Evolutionary conservation across 2,797 vertebrate genomes (phyloP).

Genomic region (Geotrypetes seraphini): DNA sequence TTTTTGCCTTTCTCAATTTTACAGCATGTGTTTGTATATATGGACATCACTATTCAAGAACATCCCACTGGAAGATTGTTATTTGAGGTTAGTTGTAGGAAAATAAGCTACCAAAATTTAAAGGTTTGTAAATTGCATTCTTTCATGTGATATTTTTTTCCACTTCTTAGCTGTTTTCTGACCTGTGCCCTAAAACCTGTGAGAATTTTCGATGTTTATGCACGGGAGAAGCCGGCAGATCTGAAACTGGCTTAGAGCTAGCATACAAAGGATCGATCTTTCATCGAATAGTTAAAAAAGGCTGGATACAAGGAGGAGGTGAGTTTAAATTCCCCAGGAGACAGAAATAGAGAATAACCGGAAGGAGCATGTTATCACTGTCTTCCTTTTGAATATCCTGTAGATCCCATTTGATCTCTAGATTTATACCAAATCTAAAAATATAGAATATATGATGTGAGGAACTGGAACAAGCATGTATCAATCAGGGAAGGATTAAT

Average conservation of each 20-base stretch:
- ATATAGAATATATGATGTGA: too few relatives aligned
- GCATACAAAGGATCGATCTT: slow-evolving; percentile 72
- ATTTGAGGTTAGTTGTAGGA: slow-evolving; percentile 65
- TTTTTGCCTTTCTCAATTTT: slow-evolving; percentile 10
- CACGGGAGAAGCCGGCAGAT: slow-evolving; percentile 52
- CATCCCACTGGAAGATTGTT: slow-evolving; percentile 59
- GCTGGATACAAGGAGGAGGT: slow-evolving; percentile 90
- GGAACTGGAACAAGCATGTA: too few relatives aligned
- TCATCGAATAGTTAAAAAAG: slow-evolving; percentile 71
- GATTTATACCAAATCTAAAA: too few relatives aligned
- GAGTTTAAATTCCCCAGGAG: slow-evolving; percentile 5
- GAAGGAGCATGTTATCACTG: too few relatives aligned
- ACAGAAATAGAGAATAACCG: too few relatives aligned
- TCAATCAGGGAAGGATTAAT: too few relatives aligned
- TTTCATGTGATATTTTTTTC: neutral
- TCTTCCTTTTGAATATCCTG: too few relatives aligned
- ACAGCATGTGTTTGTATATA: slow-evolving; percentile 76
- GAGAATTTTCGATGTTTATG: slow-evolving; percentile 74
- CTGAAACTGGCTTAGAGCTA: slow-evolving; percentile 43
- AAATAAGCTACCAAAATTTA: neutral
- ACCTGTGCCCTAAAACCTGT: slow-evolving; percentile 76
- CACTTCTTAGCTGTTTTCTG: slow-evolving; percentile 68
- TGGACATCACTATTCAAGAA: slow-evolving; percentile 63
- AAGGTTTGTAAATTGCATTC: neutral
- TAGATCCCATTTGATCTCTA: too few relatives aligned